Evolutionary conservation across 2,888 invertebrate species (phyloP).

Genomic region (Tortricodes alternella): DNA sequence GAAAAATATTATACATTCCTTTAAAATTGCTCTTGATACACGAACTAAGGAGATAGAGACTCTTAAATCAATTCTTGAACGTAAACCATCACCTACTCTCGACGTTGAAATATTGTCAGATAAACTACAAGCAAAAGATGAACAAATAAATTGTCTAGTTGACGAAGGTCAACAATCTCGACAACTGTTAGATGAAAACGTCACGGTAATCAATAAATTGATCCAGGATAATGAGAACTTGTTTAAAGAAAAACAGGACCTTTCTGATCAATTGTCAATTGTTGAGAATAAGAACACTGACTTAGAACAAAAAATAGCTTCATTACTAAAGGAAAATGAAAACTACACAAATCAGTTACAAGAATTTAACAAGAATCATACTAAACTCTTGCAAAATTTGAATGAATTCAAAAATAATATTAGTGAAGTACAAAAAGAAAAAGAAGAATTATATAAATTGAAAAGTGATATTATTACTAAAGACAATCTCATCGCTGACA

Average conservation of each 20-base stretch:
- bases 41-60: constrained; percentile 57
- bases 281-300: constrained; percentile 39
- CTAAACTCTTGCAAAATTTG: constrained; percentile 37
- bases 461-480: constrained; percentile 41
- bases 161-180: constrained; percentile 45
- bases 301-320: constrained; percentile 40
- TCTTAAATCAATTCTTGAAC: constrained; percentile 45
- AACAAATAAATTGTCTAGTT: constrained; percentile 43
- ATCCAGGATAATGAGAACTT: constrained; percentile 44
- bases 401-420: constrained; percentile 30
- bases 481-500: constrained; percentile 41
- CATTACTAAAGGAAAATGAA: constrained; percentile 28
- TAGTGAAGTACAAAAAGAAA: constrained; percentile 8
- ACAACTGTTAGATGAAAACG: constrained; percentile 43
- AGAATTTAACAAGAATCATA: constrained; percentile 44
- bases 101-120: constrained; percentile 36
- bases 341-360: constrained; percentile 38
- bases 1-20: constrained; percentile 60
- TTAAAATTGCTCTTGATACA: constrained; percentile 53
- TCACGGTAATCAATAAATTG: constrained; percentile 46
- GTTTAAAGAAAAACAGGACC: constrained; percentile 39
- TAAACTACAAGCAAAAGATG: constrained; percentile 46
- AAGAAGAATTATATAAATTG: constrained; percentile 31
- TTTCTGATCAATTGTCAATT: constrained; percentile 42
- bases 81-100: constrained; percentile 27